A percentile compares a stretch with the other conserved stretches of the same genome.
These are phyloP conservation scores for Uloborus diversus DNA, from an alignment of 1,140 invertebrate species.

Conservation along the genomic window DNA sequence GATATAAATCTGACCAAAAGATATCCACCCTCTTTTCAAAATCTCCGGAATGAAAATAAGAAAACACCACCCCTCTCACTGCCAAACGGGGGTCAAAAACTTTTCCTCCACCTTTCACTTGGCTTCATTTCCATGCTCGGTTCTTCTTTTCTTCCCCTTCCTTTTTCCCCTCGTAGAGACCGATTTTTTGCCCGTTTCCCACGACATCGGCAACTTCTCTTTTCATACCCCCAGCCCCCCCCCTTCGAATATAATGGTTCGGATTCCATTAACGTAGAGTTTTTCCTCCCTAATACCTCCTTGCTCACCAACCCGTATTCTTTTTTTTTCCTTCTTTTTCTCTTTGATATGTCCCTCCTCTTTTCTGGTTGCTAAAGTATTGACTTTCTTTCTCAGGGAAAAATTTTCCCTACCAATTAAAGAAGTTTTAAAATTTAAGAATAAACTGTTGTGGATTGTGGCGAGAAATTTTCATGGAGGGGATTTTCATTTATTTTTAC, in stretches of 20 bases:
- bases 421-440: too few relatives aligned
- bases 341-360: neutral
- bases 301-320: neutral
- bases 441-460: too few relatives aligned
- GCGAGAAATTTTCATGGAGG: too few relatives aligned
- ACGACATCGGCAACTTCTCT: constrained; percentile 20
- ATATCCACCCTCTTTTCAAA: too few relatives aligned
- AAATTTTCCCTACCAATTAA: too few relatives aligned
- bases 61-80: too few relatives aligned
- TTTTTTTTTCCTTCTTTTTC: neutral
- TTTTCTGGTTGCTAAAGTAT: neutral
- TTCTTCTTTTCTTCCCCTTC: neutral
- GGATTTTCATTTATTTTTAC: too few relatives aligned
- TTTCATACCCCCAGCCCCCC: neutral
- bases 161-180: constrained; percentile 3
- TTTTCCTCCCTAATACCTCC: neutral
- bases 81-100: too few relatives aligned
- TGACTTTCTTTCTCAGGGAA: neutral
- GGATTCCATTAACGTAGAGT: constrained; percentile 49
- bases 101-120: constrained; percentile 14
- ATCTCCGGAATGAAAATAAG: too few relatives aligned
- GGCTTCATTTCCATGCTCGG: constrained; percentile 25
- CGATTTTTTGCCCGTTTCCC: constrained; percentile 46
- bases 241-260: constrained; percentile 12
- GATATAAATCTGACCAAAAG: too few relatives aligned